Evolutionary conservation across 2,888 invertebrate genomes (phyloP).

Genomic region (Tridacna gigas): DNA sequence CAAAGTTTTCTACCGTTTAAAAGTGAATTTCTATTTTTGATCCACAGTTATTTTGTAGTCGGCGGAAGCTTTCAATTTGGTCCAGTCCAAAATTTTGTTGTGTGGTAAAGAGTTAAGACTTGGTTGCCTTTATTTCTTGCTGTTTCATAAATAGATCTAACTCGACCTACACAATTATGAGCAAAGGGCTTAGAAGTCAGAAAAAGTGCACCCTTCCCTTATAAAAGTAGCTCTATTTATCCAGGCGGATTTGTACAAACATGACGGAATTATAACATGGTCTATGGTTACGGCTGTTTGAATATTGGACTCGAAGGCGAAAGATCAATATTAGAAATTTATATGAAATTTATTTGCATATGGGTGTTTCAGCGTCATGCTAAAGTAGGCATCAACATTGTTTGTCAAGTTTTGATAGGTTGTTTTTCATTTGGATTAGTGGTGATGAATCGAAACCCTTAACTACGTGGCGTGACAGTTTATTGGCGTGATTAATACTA

Average conservation of each 20-base stretch:
- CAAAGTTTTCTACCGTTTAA: neutral
- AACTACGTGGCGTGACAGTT: slow-evolving; percentile 30
- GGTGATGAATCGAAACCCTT: too few relatives aligned
- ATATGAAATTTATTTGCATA: slow-evolving; percentile 64
- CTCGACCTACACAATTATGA: neutral
- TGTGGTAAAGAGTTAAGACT: neutral
- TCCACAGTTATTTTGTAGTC: too few relatives aligned
- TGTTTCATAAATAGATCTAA: too few relatives aligned
- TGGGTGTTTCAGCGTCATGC: neutral
- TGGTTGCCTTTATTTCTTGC: too few relatives aligned
- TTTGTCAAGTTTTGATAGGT: neutral
- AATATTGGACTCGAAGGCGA: slow-evolving; percentile 53
- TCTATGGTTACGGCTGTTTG: slow-evolving; percentile 35
- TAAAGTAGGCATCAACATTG: neutral
- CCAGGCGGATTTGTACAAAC: slow-evolving; percentile 15
- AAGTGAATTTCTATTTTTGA: too few relatives aligned
- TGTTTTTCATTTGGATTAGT: neutral
- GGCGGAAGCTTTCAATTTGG: too few relatives aligned
- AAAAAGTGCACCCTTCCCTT: slow-evolving; percentile 15
- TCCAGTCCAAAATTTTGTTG: too few relatives aligned
- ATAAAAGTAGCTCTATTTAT: slow-evolving; percentile 6
- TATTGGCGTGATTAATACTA: too few relatives aligned
- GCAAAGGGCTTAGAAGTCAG: neutral
- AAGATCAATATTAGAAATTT: slow-evolving; percentile 64
- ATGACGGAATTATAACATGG: neutral